Evolutionary conservation across 2,797 vertebrate genomes (phyloP).

Genomic region (Myotis myotis): DNA sequence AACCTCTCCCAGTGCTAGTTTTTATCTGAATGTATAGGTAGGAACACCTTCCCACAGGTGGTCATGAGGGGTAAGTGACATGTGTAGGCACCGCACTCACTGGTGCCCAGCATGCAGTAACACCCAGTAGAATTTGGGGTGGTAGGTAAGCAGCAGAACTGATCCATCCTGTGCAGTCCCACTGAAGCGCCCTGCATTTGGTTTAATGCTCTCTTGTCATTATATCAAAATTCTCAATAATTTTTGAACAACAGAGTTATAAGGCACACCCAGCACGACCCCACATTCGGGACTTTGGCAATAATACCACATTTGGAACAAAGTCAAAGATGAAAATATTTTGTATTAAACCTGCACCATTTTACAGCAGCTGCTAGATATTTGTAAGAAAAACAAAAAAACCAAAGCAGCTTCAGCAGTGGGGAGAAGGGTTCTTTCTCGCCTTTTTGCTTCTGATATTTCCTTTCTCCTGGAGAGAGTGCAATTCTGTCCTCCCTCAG

Average conservation of each 20-base stretch:
- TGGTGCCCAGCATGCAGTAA: fast-evolving
- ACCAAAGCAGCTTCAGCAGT: background rate
- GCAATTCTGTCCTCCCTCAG: background rate
- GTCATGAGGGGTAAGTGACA: background rate
- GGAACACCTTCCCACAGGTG: background rate
- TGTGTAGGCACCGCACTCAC: fast-evolving
- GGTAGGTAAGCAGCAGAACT: background rate
- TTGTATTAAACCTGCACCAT: background rate
- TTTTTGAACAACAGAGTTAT: background rate
- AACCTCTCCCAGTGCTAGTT: background rate
- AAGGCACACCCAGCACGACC: background rate
- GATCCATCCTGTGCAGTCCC: fast-evolving
- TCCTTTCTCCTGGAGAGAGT: background rate
- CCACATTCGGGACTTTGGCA: background rate
- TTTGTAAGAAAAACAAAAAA: background rate
- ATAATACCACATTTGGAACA: background rate
- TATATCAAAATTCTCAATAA: background rate
- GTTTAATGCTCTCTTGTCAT: background rate
- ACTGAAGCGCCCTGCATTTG: background rate
- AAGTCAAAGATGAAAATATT: background rate
- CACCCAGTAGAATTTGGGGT: background rate
- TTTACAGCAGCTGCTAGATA: background rate
- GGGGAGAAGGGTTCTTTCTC: background rate
- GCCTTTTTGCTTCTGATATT: background rate
- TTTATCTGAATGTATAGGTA: background rate